Base-by-base conservation (phyloP, 2,113 vertebrate genomes). In the Daphoenositta chrysoptera region DNA sequence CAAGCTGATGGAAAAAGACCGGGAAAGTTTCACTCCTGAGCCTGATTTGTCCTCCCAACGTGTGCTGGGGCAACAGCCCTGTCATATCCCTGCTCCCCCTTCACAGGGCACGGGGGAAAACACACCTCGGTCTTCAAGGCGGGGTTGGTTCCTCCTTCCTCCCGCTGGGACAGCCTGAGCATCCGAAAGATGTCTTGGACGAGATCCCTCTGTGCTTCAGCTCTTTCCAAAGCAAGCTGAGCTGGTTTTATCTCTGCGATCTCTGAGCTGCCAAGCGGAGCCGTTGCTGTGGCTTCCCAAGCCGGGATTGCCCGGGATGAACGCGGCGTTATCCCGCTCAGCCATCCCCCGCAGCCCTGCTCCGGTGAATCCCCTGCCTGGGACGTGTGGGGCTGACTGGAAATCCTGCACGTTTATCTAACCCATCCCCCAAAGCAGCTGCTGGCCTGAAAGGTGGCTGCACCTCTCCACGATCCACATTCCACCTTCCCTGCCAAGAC, bases 371-470 rank as follows among this genome's bases (percentile, higher is more conserved):
- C 27, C 65, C 42, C 90, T 48, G 85, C 13, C 78, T 2, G 33
- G 77, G 90, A 21, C 42, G 44, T 45, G 58, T 22, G 27, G 51
- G 68, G 57, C 57, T 69, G 72, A 2, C 47, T 90, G 83, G 79
- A 58, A 92, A 92, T 12, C 91, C 93, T 78, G 64, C 68, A 35
- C 47, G 2, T 87, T 78, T 73, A 64, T 84, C 86, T 15, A 15
- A 33, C 56, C 83, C 94, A 60, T 44, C 83, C 93, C 83, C 48
- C 20, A 22, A 42, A 85, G 51, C 87, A 83, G 92, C 87, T 91
- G 93, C 60, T 89, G 95, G 90, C 82, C 93, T 92, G 63, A 58
- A 75, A 87, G 90, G 95, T 95, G 93, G 54, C 68, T 94, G 94
- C 92, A 83, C 85, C 79, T 93, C 82, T 78, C 65, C 1, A 18